phyloP scores from a whole-genome alignment of 2,113 vertebrate genomes.

The Dasypus novemcinctus region DNA sequence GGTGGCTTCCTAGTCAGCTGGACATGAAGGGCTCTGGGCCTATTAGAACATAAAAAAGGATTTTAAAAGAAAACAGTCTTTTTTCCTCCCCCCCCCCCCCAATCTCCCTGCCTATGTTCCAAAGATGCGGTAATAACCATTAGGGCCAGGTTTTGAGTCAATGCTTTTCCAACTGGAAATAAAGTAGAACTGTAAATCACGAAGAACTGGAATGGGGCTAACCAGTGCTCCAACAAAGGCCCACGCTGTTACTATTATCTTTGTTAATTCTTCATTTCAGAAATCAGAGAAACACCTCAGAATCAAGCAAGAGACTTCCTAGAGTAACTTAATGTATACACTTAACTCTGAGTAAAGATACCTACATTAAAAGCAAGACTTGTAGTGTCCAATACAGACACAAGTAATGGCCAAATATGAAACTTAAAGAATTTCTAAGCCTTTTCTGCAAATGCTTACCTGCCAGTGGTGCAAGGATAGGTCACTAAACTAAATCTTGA shows the following conservation, averaged over 20 bases:
- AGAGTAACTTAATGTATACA: not conserved
- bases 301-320: not conserved
- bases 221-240: not conserved
- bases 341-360: not conserved
- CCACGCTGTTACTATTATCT: fast-evolving
- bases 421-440: not conserved
- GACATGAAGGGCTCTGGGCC: not conserved
- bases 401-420: not conserved
- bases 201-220: not conserved
- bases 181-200: not conserved
- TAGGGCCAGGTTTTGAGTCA: constrained; percentile 30
- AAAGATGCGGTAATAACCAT: constrained; percentile 55
- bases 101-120: not conserved
- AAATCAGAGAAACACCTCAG: not conserved
- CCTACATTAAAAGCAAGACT: not conserved
- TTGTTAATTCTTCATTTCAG: not conserved
- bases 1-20: fast-evolving
- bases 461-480: not conserved
- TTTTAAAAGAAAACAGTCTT: constrained; percentile 27
- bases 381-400: not conserved
- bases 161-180: not conserved
- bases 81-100: constrained; percentile 42
- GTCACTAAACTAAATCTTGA: not conserved
- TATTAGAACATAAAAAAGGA: not conserved
- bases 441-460: not conserved